Percentiles rank a stretch among this genome's conserved stretches.
These are phyloP conservation scores for Nematolebias whitei DNA, from an alignment of 2,113 vertebrate genomes.

Conservation along the genomic window DNA sequence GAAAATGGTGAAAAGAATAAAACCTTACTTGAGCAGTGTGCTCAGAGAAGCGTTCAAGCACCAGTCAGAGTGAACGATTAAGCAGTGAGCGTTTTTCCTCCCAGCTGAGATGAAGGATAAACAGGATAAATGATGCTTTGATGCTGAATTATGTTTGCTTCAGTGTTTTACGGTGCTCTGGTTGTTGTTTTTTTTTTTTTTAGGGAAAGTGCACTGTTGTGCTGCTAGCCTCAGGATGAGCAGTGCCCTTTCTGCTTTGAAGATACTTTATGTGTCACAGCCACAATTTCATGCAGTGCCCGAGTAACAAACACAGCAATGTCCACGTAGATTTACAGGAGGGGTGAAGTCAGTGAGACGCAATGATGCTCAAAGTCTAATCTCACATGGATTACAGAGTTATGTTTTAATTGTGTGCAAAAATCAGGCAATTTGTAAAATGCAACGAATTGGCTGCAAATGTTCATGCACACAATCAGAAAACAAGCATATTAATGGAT, in stretches of 20 bases:
- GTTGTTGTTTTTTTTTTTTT: conserved; percentile 15
- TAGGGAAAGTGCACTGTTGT: conserved; percentile 29
- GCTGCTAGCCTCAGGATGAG: conserved; percentile 58
- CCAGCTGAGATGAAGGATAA: conserved; percentile 67
- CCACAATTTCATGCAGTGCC: conserved; percentile 29
- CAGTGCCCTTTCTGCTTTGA: conserved; percentile 56
- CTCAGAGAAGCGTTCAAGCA: conserved; percentile 34
- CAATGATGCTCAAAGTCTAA: not conserved
- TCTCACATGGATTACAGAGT: not conserved
- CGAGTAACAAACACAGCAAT: not conserved
- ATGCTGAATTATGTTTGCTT: conserved; percentile 55
- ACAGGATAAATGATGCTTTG: conserved; percentile 53
- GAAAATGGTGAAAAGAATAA: not conserved
- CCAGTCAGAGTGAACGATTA: conserved; percentile 52
- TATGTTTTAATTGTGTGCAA: not conserved
- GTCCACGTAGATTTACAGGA: not conserved
- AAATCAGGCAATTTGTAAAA: conserved; percentile 27
- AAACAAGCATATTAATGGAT: conserved; percentile 22
- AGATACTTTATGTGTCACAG: conserved; percentile 48
- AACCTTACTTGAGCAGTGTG: conserved; percentile 8
- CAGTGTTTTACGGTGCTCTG: conserved; percentile 34
- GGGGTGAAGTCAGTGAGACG: not conserved
- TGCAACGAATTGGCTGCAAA: not conserved
- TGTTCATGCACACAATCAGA: not conserved
- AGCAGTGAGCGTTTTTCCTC: conserved; percentile 48